Evolutionary conservation across 2,888 invertebrate genomes (phyloP), one percentile per base, ranked within the genome.

Genomic region (Troides aeacus): DNA sequence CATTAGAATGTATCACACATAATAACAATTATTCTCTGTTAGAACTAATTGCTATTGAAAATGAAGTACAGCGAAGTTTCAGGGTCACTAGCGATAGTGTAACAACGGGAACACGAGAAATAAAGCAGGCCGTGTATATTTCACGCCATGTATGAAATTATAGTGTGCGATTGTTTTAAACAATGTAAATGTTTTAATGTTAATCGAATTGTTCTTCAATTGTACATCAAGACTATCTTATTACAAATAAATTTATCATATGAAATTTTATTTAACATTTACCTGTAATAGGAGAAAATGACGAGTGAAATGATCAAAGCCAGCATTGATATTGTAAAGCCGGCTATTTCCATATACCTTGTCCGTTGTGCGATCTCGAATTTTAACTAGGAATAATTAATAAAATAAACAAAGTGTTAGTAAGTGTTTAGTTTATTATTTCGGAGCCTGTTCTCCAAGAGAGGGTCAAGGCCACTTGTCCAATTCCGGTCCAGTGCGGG

Each of bases 201-300:
- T 53, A 7, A 53, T n/a, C n/a, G 53, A 53, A 53, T 18, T 53
- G n/a, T 6, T 53, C 2, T 7, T 7, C 53, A 53, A 53, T 53
- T n/a, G 0, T 18, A n/a, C 1, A n/a, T 53, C 18, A 53, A 53
- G 18, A 18, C 53, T 53, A 50, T 50, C 50, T 50, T 50, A 18
- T 53, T 53, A 53, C n/a, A n/a, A 53, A 53, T 53, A 18, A 53
- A 12, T 6, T 53, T 53, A 53, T 12, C 53, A 46, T 46, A 46
- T 12, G 12, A 46, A 10, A 12, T 3, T 46, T 15, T 15, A 2
- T n/a, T 53, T 53, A 21, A 24, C 71, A 75, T 87, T 93, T 88
- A 97, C 97, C 97, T 95, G 89, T 96, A 98, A 77, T 95, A 94
- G 76, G 94, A 95, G 86, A 98, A 98, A 75, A 98, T 97, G 65